Base-by-base conservation (phyloP, 64 coral and sea anemone genomes). In the Stichodactyla mertensii region DNA sequence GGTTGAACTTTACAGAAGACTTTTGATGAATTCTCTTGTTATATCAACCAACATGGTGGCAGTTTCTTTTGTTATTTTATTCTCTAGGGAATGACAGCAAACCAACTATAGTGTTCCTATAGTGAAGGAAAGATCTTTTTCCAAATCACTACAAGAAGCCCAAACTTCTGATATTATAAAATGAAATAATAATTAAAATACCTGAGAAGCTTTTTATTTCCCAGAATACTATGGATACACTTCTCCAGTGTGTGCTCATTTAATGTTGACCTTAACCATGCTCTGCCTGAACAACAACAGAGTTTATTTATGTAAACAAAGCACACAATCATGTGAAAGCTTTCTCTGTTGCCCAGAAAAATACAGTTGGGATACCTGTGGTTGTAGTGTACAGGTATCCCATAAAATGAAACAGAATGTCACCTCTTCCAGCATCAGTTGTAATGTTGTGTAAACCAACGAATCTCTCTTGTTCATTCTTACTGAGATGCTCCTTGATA, bases 161-260 rank as follows among this genome's bases (percentile, higher is more conserved):
- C 24, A 74, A 11, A 27, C 24, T 23, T 45, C 69, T 13, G 8
- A 69, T 69, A n/a, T n/a, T 6, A 7, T 23, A 69, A 22, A 69
- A 14, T 27, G 53, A 20, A 57, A 8, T 62, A 86, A 36, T 13
- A 14, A 11, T 55, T 7, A n/a, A 74, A 54, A 31, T 88, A 95
- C 97, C 97, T 91, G 57, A 95, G 56, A 62, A 95, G 62, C 13
- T 82, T 18, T 81, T 86, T 87, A 67, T 92, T 58, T 62, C 88
- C 88, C 70, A 99, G 26, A 60, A 99, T 91, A 77, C 66, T 60
- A 80, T 92, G 90, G 36, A 99, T 86, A 88, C 85, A 89, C 64
- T 87, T 88, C 84, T 99, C 97, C 45, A 99, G 54, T 36, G 93
- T 90, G 77, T 95, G 93, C 81, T 99, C 97, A 95, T 99, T 99